Percentiles rank a stretch among this genome's conserved stretches.
These are phyloP conservation scores for Eolophus roseicapilla DNA, from an alignment of 2,113 vertebrate species.

Conservation along the genomic window DNA sequence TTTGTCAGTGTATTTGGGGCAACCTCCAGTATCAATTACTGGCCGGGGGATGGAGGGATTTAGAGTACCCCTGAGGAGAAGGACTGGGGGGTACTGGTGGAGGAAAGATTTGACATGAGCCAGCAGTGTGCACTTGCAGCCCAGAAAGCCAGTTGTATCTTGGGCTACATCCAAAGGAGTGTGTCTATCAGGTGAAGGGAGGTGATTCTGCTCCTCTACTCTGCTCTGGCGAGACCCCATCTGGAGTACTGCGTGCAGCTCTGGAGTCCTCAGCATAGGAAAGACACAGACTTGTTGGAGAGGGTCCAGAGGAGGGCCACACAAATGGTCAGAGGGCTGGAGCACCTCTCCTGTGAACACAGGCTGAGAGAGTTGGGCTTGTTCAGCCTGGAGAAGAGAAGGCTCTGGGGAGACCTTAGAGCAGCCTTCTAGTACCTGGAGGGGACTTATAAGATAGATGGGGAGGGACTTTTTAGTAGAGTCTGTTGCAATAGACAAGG, in stretches of 20 bases:
- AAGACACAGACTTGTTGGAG: neutral
- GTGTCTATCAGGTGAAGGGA: neutral
- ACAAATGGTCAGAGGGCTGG: neutral
- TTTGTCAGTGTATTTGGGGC: neutral
- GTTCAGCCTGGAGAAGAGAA: neutral
- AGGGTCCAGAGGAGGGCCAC: fast-evolving
- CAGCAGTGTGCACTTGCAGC: neutral
- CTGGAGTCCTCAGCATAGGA: neutral
- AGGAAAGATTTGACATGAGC: neutral
- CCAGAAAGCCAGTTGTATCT: neutral
- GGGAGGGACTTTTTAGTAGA: neutral
- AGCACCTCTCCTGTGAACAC: neutral
- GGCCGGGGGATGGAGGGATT: neutral
- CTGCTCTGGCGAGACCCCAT: neutral
- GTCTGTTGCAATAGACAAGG: neutral
- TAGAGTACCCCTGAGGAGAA: neutral
- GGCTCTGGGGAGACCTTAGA: neutral
- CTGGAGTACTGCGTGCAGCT: neutral
- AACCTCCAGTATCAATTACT: neutral
- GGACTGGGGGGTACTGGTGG: neutral
- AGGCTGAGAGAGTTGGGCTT: neutral
- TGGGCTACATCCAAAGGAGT: neutral
- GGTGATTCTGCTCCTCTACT: neutral
- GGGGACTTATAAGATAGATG: neutral
- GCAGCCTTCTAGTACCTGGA: fast-evolving